Evolutionary conservation across 2,113 vertebrate species (phyloP).

Genomic region (Sardina pilchardus): DNA sequence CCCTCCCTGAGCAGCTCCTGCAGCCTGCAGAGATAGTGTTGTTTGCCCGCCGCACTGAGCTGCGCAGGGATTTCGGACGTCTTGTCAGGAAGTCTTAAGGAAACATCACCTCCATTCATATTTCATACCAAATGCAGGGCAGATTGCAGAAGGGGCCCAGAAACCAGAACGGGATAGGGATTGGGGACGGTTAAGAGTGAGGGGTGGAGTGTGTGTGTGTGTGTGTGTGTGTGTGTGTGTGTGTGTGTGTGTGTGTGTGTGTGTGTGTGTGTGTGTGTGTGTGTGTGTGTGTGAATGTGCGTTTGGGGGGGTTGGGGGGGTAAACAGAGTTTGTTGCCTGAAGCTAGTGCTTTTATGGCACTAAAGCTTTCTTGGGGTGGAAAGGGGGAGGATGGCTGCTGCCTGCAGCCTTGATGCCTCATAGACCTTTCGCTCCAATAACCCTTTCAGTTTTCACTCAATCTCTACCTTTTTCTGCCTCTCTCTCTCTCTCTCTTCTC

Average conservation of each 20-base stretch:
- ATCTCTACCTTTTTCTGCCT: conserved; percentile 26
- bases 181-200: conserved; percentile 51
- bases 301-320: conserved; percentile 29
- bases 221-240: neutral
- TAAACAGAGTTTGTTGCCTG: conserved; percentile 9
- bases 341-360: conserved; percentile 1
- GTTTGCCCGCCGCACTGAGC: conserved; percentile 63
- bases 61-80: conserved; percentile 55
- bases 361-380: neutral
- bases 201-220: conserved; percentile 15
- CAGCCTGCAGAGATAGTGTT: conserved; percentile 51
- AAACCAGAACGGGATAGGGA: conserved; percentile 40
- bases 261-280: conserved; percentile 44
- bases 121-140: conserved; percentile 69
- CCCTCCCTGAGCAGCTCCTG: neutral
- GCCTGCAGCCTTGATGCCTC: conserved; percentile 37
- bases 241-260: neutral
- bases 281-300: neutral
- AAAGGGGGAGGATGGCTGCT: conserved; percentile 16
- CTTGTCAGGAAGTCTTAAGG: conserved; percentile 61
- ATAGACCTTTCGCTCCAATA: conserved; percentile 15
- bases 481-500: conserved; percentile 17
- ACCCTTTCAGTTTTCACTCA: conserved; percentile 18
- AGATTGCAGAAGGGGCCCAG: conserved; percentile 62
- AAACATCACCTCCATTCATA: conserved; percentile 67